A percentile compares a stretch with the other conserved stretches of the same genome.
Conservation (phyloP, 1,140 invertebrate genomes). For the Apis cerana region DNA sequence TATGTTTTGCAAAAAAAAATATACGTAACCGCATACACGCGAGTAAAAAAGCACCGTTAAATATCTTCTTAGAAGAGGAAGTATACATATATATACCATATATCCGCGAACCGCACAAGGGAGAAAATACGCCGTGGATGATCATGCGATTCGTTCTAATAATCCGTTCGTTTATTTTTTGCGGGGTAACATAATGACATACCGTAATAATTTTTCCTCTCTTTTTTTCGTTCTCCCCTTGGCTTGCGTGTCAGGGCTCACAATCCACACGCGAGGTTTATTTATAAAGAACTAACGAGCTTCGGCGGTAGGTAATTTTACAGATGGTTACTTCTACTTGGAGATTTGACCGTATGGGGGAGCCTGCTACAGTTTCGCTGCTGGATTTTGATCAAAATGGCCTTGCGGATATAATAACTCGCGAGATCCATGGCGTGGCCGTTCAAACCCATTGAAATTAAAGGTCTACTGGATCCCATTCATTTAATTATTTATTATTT, state of each 20-base stretch:
- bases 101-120: not conserved
- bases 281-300: conserved; percentile 19
- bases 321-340: not conserved
- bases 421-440: not conserved
- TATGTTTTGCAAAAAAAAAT: not conserved
- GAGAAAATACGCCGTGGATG: not conserved
- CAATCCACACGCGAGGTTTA: conserved; percentile 9
- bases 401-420: not conserved
- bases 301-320: not conserved
- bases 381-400: not conserved
- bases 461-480: not conserved
- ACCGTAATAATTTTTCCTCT: not conserved
- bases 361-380: not conserved
- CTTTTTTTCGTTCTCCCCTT: not conserved
- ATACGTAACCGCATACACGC: not conserved
- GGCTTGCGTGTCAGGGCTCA: not conserved
- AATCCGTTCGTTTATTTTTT: not conserved
- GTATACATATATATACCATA: not conserved
- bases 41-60: not conserved
- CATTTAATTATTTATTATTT: not conserved
- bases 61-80: not conserved
- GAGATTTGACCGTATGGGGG: not conserved
- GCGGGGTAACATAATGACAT: not conserved
- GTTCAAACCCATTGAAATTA: not conserved
- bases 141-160: conserved; percentile 5